A percentile compares a stretch with the other conserved stretches of the same genome.
Conservation (phyloP, 1,140 invertebrate species). For the Leguminivora glycinivorella region DNA sequence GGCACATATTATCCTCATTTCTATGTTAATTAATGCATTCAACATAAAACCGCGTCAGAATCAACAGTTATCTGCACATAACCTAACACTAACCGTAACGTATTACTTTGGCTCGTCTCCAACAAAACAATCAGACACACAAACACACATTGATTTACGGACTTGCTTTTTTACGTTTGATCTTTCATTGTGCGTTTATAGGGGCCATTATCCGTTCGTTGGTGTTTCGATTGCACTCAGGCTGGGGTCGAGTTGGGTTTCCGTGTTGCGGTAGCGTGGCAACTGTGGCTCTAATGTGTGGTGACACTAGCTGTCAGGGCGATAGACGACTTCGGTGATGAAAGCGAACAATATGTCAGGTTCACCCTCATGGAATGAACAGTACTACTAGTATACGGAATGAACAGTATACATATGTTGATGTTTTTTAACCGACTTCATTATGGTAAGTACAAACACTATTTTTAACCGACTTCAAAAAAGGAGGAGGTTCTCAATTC, state of each 20-base stretch:
- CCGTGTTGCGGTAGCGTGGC: constrained; percentile 5
- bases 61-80: constrained; percentile 24
- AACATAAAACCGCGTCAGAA: constrained; percentile 9
- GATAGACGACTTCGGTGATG: background rate
- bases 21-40: constrained; percentile 1
- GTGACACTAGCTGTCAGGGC: background rate
- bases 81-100: constrained; percentile 26
- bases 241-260: constrained; percentile 2
- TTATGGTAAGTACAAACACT: no score
- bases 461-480: no score
- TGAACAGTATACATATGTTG: no score
- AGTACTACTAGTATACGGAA: background rate
- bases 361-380: background rate
- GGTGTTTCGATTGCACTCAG: constrained; percentile 18
- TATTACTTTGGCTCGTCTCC: constrained; percentile 57
- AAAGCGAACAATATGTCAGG: background rate
- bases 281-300: constrained; percentile 8
- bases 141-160: constrained; percentile 45
- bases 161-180: constrained; percentile 54
- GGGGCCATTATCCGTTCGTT: constrained; percentile 15
- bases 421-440: no score
- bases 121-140: constrained; percentile 66
- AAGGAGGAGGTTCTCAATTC: no score
- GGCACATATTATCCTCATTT: constrained; percentile 4
- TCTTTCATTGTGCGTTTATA: background rate